Base-by-base conservation (phyloP, 2,888 invertebrate species). In the Epistrophe grossulariae region DNA sequence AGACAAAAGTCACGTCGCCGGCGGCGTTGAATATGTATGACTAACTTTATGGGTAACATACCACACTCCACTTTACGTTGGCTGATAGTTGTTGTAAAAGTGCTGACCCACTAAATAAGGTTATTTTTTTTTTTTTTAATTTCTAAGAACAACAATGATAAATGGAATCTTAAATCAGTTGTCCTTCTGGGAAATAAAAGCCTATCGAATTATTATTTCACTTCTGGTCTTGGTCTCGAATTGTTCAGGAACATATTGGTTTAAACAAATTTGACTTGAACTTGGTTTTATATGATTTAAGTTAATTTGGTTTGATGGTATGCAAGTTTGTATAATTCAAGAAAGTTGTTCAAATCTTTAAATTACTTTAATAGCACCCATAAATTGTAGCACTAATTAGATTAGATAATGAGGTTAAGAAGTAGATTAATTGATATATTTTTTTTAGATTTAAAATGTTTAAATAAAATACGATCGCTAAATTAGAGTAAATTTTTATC, bases 1-100 rank as follows among this genome's bases (percentile, higher is more conserved):
- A 79, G 31, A 19, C 62, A 70, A 48, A 73, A 79, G 73, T 84
- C 83, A 84, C 84, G 84, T 84, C 52, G 35, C 68, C 19, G 31
- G 28, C 13, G n/a, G 55, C 35, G 57, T 35, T 66, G 13, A 43
- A 57, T 66, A 19, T 64, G 62, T 45, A 77, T 71, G 64, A 82
- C 77, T 77, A 50, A 71, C 70, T 38, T 19, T 40, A 64, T 59
- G 38, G 76, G 15, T 62, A 55, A 52, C 35, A 40, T 60, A 73
- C 76, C n/a, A 68, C 35, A 35, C 35, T 59, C 17, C 8, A 59
- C 45, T 72, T 55, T 17, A 45, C 19, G 66, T 52, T 35, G 35
- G 59, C 17, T 43, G 35, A 28, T 73, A 8, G 13, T 68, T 50
- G 28, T 11, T 64, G 6, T 43, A 66, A 48, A n/a, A 66, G 35